Evolutionary conservation across 2,888 invertebrate genomes (phyloP), one percentile per base, ranked within the genome.

Genomic region (Volucella bombylans): DNA sequence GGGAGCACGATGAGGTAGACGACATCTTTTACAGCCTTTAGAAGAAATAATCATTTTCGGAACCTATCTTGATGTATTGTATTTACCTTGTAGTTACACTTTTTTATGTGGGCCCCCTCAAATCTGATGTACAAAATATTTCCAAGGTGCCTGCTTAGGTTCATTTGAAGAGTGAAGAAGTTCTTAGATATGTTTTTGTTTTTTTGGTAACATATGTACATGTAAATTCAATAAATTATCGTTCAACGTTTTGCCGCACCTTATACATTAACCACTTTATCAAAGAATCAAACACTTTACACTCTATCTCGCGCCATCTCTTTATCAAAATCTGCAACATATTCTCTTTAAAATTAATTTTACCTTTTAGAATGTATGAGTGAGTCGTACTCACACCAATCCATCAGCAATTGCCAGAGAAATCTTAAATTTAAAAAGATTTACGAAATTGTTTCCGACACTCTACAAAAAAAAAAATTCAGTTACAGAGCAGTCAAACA

Each of bases 211-310:
- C 18, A 15, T 6, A 14, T 18, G 15, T 2, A 9, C 14, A 1
- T 18, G 8, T 0, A 9, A 4, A 18, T 23, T 23, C 3, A 23
- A 52, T 11, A 23, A 10, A 11, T 15, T 1, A 10, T 18, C 41
- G 39, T 69, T 57, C 71, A 15, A 15, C 15, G 41, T 49, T 67
- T 39, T 15, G 4, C 59, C 59, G 23, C 76, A 77, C 57, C 85
- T 43, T 10, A 69, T 77, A n/a, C 85, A 81, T 55, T 57, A 47
- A 80, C 85, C 85, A 68, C 12, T 62, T 68, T 77, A 85, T 57
- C 77, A 31, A 11, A 68, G 71, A 68, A 62, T 45, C 15, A 39
- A 74, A 71, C 79, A 12, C 10, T 41, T 57, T 41, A 18, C 15
- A 39, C 38, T 45, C 0, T 0, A 67, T 10, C 54, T 61, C 47